phyloP scores from a whole-genome alignment of 2,113 vertebrate species.

The Turdus rufiventris region DNA sequence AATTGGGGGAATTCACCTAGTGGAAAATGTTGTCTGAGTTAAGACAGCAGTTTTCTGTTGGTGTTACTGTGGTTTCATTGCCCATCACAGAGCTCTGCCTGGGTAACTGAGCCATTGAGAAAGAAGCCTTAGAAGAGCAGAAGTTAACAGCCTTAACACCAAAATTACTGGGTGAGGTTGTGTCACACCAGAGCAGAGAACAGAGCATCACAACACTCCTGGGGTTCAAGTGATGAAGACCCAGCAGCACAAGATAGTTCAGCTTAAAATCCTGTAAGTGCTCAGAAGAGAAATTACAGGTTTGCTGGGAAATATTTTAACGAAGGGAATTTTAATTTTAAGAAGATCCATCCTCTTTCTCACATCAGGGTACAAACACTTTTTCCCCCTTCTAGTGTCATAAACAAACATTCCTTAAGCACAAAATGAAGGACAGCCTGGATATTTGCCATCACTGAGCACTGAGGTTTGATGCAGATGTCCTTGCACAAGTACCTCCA shows the following conservation, averaged over 20 bases:
- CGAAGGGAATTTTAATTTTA: not conserved
- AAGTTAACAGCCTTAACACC: not conserved
- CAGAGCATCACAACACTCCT: not conserved
- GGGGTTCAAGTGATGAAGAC: not conserved
- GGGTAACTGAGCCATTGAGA: not conserved
- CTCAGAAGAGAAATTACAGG: not conserved
- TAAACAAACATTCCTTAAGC: not conserved
- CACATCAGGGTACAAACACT: not conserved
- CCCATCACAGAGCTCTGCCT: not conserved
- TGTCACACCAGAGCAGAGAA: not conserved
- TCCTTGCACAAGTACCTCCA: not conserved
- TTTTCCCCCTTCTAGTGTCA: not conserved
- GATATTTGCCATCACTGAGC: not conserved
- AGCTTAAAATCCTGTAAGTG: not conserved
- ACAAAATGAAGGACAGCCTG: not conserved
- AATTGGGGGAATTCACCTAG: slow-evolving; percentile 29
- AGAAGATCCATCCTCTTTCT: not conserved
- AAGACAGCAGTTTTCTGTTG: not conserved
- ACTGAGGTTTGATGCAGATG: not conserved
- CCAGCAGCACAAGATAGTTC: not conserved
- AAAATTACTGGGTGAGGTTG: not conserved
- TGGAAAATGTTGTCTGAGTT: slow-evolving; percentile 21
- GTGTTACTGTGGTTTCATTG: not conserved
- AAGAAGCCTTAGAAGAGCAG: not conserved
- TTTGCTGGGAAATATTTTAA: not conserved